Conservation (phyloP, 2,888 invertebrate species). For the Oxystoma pomonae region DNA sequence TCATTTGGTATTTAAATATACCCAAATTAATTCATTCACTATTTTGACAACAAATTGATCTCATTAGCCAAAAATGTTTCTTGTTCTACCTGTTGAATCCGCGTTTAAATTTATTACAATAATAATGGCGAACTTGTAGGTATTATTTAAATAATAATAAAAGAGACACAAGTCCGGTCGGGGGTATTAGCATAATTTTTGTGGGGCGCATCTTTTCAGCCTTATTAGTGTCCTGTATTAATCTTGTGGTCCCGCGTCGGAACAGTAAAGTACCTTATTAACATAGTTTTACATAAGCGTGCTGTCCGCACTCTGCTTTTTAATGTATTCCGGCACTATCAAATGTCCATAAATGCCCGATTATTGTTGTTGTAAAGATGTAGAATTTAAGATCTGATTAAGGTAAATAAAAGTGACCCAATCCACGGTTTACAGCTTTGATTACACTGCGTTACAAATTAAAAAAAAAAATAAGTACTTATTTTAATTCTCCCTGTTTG, state of each 20-base stretch:
- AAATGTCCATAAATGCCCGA: slow-evolving; percentile 34
- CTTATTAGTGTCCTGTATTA: not conserved
- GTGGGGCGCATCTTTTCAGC: slow-evolving; percentile 23
- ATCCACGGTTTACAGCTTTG: too few species aligned
- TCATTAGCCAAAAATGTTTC: not conserved
- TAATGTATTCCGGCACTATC: slow-evolving; percentile 37
- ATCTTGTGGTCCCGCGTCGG: not conserved
- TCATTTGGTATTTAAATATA: not conserved
- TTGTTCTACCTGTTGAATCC: not conserved
- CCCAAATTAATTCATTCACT: not conserved
- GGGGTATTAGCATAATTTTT: slow-evolving; percentile 18
- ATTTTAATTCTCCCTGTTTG: too few species aligned
- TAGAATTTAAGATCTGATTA: not conserved
- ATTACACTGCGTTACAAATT: too few species aligned
- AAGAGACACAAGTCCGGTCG: slow-evolving; percentile 30
- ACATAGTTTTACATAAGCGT: slow-evolving; percentile 42
- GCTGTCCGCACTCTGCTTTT: slow-evolving; percentile 29
- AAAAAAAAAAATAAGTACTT: too few species aligned
- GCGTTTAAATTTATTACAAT: slow-evolving; percentile 36
- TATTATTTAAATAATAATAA: slow-evolving; percentile 39
- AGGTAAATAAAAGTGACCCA: too few species aligned
- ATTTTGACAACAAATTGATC: not conserved
- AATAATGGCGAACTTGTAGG: slow-evolving; percentile 34
- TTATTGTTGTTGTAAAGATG: not conserved
- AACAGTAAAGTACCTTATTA: slow-evolving; percentile 31